Percentiles rank a stretch among this genome's conserved stretches.
These are phyloP conservation scores for Campopleginae sp. DNA, from an alignment of 2,888 invertebrate species.

Conservation along the genomic window DNA sequence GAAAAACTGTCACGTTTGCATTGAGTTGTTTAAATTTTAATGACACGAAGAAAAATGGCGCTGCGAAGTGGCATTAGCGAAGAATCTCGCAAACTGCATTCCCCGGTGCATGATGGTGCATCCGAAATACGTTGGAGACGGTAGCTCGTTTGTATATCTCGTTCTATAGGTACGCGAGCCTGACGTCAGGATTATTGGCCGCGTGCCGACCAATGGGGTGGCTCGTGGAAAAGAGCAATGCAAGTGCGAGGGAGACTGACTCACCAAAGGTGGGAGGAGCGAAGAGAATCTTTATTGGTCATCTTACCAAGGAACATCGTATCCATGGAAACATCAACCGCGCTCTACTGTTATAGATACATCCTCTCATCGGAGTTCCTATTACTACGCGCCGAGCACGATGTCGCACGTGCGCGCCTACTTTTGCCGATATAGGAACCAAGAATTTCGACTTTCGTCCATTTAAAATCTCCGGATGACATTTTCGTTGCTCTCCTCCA, in stretches of 20 bases:
- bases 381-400: constrained; percentile 3
- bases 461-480: neutral
- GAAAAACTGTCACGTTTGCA: neutral
- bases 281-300: constrained; percentile 77
- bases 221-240: constrained; percentile 60
- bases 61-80: neutral
- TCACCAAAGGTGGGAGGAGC: constrained; percentile 77
- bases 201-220: constrained; percentile 72
- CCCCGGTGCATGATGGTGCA: neutral
- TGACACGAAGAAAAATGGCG: neutral
- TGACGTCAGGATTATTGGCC: constrained; percentile 74
- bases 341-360: neutral
- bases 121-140: constrained; percentile 14
- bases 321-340: constrained; percentile 78
- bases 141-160: constrained; percentile 1
- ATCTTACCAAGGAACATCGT: constrained; percentile 77
- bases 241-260: constrained; percentile 60
- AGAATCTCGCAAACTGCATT: constrained; percentile 16
- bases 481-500: neutral
- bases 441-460: neutral
- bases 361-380: neutral
- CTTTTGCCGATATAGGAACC: neutral
- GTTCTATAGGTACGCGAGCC: constrained; percentile 49
- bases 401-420: neutral
- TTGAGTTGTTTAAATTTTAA: neutral